Base-by-base conservation (phyloP, 2,113 vertebrate species). In the Furnarius figulus region DNA sequence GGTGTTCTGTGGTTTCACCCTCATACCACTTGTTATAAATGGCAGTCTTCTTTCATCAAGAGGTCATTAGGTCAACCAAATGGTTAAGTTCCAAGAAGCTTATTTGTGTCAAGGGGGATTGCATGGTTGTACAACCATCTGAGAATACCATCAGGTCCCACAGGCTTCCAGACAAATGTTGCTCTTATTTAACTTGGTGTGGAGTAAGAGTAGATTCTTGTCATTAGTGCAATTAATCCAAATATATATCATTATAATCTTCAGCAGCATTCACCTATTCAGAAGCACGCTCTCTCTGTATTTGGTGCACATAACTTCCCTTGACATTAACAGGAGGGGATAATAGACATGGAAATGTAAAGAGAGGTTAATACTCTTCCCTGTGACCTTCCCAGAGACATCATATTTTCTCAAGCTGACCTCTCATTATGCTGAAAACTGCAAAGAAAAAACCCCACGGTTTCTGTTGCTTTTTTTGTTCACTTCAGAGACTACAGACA, bases 281-380 rank as follows among this genome's bases (percentile, higher is more conserved):
- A 92, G 81, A 95, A 81, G 58, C 87, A 76, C 40, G 50, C n/a
- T 96, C 59, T 83, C 35, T 65, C 85, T 92, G 65, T 80, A 87
- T 92, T 84, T 91, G 87, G 86, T 91, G 84, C 78, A 87, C 78
- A 79, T 94, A 92, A 95, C 95, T 97, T 95, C 89, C 65, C 79
- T 96, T 96, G 95, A 94, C 91, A 88, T 81, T 95, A 95, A 90
- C 84, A 95, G 75, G 78, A 96, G 86, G 86, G 70, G 86, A 95
- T 93, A 95, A 96, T 93, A 96, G 88, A 95, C 92, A 89, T 80
- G 93, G 86, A 95, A 96, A 95, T 94, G 90, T 96, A 96, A 97
- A 97, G 91, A 92, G 68, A 94, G 58, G 78, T 96, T 96, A 97
- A 97, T 97, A 95, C 83, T 96, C 78, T 94, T 94, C 74, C 78